These are phyloP conservation scores for Mycetomoellerius zeteki DNA, from an alignment of 1,140 invertebrate species.

Conservation along the genomic window DNA sequence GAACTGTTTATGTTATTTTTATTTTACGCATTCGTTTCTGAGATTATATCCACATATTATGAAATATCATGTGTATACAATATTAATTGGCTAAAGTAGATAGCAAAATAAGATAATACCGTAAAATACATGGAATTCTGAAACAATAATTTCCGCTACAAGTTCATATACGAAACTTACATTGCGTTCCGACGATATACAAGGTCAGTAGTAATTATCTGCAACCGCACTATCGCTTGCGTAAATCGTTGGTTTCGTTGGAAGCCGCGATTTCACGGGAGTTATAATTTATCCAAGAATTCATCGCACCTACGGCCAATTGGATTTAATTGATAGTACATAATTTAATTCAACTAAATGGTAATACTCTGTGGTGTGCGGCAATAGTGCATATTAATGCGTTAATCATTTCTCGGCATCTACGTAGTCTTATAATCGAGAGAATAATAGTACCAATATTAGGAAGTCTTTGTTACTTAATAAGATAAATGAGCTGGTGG, in stretches of 20 bases:
- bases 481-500: conserved; percentile 70
- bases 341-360: conserved; percentile 30
- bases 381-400: conserved; percentile 9
- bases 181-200: not conserved
- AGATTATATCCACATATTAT: too few relatives aligned
- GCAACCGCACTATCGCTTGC: conserved; percentile 44
- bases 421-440: not conserved
- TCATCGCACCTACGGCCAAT: conserved; percentile 70
- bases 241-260: conserved; percentile 50
- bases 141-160: conserved; percentile 12
- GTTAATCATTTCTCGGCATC: conserved; percentile 3
- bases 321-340: conserved; percentile 62
- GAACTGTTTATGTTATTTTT: too few relatives aligned
- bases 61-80: not conserved
- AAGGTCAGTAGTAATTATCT: conserved; percentile 51
- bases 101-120: not conserved
- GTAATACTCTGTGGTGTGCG: not conserved
- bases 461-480: conserved; percentile 63
- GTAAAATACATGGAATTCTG: not conserved
- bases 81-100: not conserved
- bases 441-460: conserved; percentile 23
- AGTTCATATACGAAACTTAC: not conserved
- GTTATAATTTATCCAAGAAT: conserved; percentile 61
- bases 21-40: too few relatives aligned
- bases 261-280: conserved; percentile 44